Evolutionary conservation across 2,113 vertebrate genomes (phyloP), one percentile per base, ranked within the genome.

Genomic region (Apeltes quadracus): DNA sequence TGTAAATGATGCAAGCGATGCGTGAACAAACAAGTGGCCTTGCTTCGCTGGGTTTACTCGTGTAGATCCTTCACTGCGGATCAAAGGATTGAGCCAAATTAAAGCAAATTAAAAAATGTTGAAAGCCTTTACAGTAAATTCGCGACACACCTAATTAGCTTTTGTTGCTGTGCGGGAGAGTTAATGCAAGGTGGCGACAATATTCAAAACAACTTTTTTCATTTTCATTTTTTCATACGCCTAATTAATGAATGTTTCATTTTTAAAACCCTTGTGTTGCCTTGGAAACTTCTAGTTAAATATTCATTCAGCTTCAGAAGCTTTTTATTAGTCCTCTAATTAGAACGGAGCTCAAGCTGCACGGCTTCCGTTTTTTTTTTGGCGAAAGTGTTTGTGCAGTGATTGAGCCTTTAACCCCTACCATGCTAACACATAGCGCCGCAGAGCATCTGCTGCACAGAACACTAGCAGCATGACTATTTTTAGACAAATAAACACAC

Each of bases 311-410:
- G 65, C 75, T 68, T 66, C 66, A 83, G 80, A 82, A 85, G 81
- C 56, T 73, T 84, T 87, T 89, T 76, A 89, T 87, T 72, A 78
- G 73, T 58, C 29, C 74, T 87, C 91, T 90, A 91, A 92, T 91
- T 89, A 89, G 74, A 85, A 76, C 4, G n/a, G 25, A 27, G 68
- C 61, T 80, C 71, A 23, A 59, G 64, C 59, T 75, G 71, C 68
- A 70, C 51, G 2, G 59, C 70, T 73, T 43, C 38, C 50, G n/a
- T 71, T 71, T 59, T 56, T 81, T 44, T 13, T n/a, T 84, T 36
- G 78, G 75, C 56, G 39, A 5, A 83, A 59, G 7, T 43, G 76
- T 77, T 69, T 69, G 73, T 64, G 61, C 76, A 53, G 27, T n/a
- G 61, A 79, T 14, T 70, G 61, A 66, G 41, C 36, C 34, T 29